Percentiles rank a stretch among this genome's conserved stretches.
Evolutionary conservation across 2,797 vertebrate species (phyloP).

Genomic region (Epinephelus malabaricus): DNA sequence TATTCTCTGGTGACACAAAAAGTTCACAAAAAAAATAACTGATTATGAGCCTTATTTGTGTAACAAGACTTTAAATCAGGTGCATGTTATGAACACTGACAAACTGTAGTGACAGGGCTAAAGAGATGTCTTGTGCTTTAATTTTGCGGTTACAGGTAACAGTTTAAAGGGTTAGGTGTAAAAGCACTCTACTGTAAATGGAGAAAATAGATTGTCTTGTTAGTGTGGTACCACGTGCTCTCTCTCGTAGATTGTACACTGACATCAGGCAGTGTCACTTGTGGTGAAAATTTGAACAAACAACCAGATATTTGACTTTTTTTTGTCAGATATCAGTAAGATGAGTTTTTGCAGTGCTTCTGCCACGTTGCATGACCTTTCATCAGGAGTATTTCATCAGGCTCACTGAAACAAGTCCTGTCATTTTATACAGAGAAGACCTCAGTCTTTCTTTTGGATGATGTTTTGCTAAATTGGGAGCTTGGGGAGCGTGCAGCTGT

Average conservation of each 20-base stretch:
- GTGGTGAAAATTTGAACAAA: constrained; percentile 15
- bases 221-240: neutral
- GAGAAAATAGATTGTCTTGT: neutral
- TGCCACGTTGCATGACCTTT: constrained; percentile 30
- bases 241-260: neutral
- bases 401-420: constrained; percentile 7
- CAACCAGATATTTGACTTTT: neutral
- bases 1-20: constrained; percentile 3
- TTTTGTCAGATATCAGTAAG: neutral
- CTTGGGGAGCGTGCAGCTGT: constrained; percentile 49
- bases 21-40: no score
- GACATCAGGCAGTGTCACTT: neutral
- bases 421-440: constrained; percentile 20
- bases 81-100: neutral
- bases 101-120: neutral
- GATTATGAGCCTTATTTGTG: neutral
- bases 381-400: constrained; percentile 37
- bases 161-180: neutral
- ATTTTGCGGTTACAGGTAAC: neutral
- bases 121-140: neutral
- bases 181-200: neutral
- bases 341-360: constrained; percentile 17
- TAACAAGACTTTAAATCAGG: neutral
- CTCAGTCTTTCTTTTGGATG: constrained; percentile 23
- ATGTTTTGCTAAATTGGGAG: constrained; percentile 35